Evolutionary conservation across 2,797 vertebrate species (phyloP).

Genomic region (Pseudomugil gertrudae): DNA sequence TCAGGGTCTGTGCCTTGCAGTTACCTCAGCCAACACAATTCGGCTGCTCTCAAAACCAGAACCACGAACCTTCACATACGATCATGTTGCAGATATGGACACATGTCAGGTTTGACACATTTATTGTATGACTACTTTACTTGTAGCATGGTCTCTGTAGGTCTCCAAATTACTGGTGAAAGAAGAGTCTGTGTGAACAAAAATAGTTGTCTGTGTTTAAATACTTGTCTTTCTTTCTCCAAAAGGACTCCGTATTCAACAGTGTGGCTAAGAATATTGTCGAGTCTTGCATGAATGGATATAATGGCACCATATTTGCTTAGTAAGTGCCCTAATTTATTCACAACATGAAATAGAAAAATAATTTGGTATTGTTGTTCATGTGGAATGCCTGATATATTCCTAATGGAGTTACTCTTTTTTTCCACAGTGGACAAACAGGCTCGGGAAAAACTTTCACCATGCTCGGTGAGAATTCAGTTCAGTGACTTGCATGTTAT

Average conservation of each 20-base stretch:
- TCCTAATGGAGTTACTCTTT: conserved; percentile 10
- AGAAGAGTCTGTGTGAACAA: neutral
- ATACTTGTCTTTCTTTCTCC: conserved; percentile 19
- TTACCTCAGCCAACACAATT: conserved; percentile 88
- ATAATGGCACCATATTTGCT: conserved; percentile 98
- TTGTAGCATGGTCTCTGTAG: neutral
- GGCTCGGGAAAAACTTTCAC: conserved; percentile 98
- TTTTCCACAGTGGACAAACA: conserved; percentile 89
- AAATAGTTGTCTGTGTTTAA: neutral
- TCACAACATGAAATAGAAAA: neutral
- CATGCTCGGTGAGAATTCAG: conserved; percentile 90
- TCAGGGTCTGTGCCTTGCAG: conserved; percentile 86
- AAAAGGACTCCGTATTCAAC: conserved; percentile 92
- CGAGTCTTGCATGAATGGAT: conserved; percentile 95
- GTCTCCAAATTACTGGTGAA: neutral
- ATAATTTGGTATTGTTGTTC: neutral
- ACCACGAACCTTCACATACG: conserved; percentile 92
- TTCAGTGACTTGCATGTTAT: neutral
- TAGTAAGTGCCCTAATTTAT: conserved; percentile 86
- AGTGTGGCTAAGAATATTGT: conserved; percentile 93
- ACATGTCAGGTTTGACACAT: conserved; percentile 86
- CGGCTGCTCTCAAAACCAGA: conserved; percentile 93
- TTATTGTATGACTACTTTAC: neutral
- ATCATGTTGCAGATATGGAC: conserved; percentile 91
- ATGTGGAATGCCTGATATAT: neutral